These are phyloP conservation scores for Palaemon carinicauda DNA, from an alignment of 1,140 invertebrate species.

Conservation along the genomic window DNA sequence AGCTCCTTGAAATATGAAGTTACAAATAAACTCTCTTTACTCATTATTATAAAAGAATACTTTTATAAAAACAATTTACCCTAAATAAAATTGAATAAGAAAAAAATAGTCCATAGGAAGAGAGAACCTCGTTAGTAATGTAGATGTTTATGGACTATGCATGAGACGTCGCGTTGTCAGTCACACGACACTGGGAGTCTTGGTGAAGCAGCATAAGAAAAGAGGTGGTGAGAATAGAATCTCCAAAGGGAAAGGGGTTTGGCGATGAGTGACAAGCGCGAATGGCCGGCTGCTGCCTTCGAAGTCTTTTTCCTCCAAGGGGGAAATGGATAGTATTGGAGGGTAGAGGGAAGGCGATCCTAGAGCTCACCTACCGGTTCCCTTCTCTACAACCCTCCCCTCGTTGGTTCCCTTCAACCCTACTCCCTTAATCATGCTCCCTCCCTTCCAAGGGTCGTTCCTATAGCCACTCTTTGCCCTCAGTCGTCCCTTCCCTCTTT, in stretches of 20 bases:
- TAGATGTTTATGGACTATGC: no score
- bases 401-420: neutral
- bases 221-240: neutral
- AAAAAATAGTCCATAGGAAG: no score
- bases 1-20: no score
- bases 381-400: neutral
- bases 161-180: no score
- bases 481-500: neutral
- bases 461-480: neutral
- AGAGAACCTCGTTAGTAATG: no score
- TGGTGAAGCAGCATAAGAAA: neutral
- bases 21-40: no score
- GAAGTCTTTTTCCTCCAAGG: neutral
- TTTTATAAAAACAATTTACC: no score
- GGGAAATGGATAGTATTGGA: no score
- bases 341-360: no score
- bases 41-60: no score
- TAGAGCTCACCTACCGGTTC: neutral
- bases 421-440: neutral
- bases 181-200: neutral
- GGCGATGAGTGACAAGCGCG: constrained; percentile 47
- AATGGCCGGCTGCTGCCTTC: constrained; percentile 20
- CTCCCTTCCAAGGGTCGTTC: neutral
- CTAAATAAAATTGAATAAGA: no score
- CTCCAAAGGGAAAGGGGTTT: neutral